These are phyloP conservation scores for Sebastes cheni DNA, from an alignment of 2,797 vertebrate species.

Conservation along the genomic window DNA sequence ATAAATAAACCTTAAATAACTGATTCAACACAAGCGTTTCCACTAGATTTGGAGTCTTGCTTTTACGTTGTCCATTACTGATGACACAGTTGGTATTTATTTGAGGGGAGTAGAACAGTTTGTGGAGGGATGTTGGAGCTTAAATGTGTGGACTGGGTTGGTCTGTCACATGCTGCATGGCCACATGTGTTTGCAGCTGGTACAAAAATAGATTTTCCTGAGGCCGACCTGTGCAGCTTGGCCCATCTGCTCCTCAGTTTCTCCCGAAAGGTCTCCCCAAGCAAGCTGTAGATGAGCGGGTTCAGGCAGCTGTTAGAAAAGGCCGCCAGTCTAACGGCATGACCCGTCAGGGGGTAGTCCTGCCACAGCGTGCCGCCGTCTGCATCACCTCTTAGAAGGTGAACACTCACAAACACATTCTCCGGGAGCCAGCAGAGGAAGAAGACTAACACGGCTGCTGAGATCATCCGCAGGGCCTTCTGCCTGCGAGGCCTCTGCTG, in stretches of 20 bases:
- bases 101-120: not conserved
- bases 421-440: slow-evolving; percentile 95
- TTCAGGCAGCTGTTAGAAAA: slow-evolving; percentile 96
- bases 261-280: slow-evolving; percentile 89
- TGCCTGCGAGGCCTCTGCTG: slow-evolving; percentile 78
- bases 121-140: not conserved
- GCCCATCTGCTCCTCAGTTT: slow-evolving; percentile 84
- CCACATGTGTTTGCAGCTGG: not conserved
- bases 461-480: slow-evolving; percentile 91
- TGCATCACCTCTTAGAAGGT: slow-evolving; percentile 83
- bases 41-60: not conserved
- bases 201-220: not conserved
- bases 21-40: not conserved
- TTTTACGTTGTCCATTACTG: not conserved
- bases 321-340: slow-evolving; percentile 90
- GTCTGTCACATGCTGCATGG: not conserved
- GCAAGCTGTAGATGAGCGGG: slow-evolving; percentile 92
- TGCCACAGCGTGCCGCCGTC: slow-evolving; percentile 85
- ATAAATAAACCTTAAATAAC: not conserved
- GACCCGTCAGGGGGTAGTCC: slow-evolving; percentile 87
- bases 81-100: not conserved
- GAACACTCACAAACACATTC: slow-evolving; percentile 88
- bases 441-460: slow-evolving; percentile 90
- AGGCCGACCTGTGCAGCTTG: slow-evolving; percentile 72
- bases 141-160: not conserved